These are phyloP conservation scores for Mayetiola destructor DNA, from an alignment of 2,888 invertebrate genomes.

Conservation along the genomic window DNA sequence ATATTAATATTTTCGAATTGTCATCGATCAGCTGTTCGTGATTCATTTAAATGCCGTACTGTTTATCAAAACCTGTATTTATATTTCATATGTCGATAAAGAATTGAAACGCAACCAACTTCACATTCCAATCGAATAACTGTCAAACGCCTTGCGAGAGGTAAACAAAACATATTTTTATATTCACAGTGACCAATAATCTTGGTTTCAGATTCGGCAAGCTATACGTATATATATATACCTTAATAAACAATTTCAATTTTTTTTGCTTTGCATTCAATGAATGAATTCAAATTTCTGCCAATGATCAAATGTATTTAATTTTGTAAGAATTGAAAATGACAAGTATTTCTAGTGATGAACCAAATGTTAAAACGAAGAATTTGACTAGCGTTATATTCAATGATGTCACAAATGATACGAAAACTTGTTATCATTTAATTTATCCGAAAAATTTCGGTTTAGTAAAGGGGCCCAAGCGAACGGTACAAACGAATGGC, in stretches of 20 bases:
- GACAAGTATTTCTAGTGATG: no score
- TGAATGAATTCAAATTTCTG: background rate
- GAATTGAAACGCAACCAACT: background rate
- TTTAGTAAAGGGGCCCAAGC: background rate
- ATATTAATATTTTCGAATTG: no score
- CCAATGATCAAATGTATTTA: background rate
- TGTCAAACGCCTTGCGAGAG: background rate
- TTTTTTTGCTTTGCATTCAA: no score
- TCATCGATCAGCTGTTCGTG: background rate
- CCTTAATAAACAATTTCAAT: no score
- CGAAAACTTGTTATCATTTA: background rate
- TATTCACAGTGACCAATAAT: no score
- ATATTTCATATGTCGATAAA: background rate
- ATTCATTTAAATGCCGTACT: background rate
- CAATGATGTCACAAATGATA: background rate
- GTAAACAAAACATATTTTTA: background rate
- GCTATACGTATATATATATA: background rate
- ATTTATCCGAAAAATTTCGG: background rate
- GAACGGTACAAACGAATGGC: background rate
- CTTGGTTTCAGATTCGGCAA: no score
- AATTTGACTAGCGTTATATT: conserved; percentile 2
- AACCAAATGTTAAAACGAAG: background rate
- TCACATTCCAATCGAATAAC: background rate
- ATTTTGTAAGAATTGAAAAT: background rate
- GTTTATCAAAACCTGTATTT: no score